A percentile compares a stretch with the other conserved stretches of the same genome.
Evolutionary conservation across 1,140 invertebrate genomes (phyloP).

Genomic region (Drosophila rufa): DNA sequence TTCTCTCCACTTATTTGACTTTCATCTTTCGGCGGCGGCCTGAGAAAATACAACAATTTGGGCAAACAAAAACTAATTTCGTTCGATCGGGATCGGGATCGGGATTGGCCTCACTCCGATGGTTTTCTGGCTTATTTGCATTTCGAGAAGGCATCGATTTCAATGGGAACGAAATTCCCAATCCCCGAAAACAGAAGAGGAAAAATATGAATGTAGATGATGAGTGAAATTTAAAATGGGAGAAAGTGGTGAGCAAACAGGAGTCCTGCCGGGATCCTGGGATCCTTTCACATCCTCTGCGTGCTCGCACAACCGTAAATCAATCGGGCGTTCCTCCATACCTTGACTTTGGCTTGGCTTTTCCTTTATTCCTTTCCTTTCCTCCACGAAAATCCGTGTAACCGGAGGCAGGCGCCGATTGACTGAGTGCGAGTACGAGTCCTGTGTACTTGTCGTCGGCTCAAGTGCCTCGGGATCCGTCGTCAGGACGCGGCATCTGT

Average conservation of each 20-base stretch:
- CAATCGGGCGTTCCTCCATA: conserved; percentile 57
- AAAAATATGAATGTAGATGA: conserved; percentile 58
- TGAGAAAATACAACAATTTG: conserved; percentile 74
- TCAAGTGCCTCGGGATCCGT: conserved; percentile 58
- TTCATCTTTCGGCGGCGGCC: conserved; percentile 58
- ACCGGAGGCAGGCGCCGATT: conserved; percentile 58
- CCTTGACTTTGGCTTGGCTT: conserved; percentile 57
- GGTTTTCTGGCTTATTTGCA: conserved; percentile 63
- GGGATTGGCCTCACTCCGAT: conserved; percentile 21
- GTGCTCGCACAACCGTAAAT: conserved; percentile 54
- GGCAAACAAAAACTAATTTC: conserved; percentile 58
- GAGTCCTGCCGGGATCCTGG: conserved; percentile 1
- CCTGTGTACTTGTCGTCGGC: conserved; percentile 71
- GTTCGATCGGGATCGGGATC: conserved; percentile 8
- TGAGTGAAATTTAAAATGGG: conserved; percentile 68
- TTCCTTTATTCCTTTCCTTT: conserved; percentile 4
- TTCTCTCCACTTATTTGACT: conserved; percentile 28
- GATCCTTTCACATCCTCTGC: conserved; percentile 1
- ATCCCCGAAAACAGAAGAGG: conserved; percentile 4
- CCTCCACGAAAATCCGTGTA: conserved; percentile 28
- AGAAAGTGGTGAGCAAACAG: conserved; percentile 49
- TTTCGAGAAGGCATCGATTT: conserved; percentile 64
- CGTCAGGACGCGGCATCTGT: conserved; percentile 58
- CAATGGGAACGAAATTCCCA: conserved; percentile 53
- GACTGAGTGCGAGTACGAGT: conserved; percentile 41